Conservation (phyloP, 2,797 vertebrate genomes). For the Pempheris klunzingeri region DNA sequence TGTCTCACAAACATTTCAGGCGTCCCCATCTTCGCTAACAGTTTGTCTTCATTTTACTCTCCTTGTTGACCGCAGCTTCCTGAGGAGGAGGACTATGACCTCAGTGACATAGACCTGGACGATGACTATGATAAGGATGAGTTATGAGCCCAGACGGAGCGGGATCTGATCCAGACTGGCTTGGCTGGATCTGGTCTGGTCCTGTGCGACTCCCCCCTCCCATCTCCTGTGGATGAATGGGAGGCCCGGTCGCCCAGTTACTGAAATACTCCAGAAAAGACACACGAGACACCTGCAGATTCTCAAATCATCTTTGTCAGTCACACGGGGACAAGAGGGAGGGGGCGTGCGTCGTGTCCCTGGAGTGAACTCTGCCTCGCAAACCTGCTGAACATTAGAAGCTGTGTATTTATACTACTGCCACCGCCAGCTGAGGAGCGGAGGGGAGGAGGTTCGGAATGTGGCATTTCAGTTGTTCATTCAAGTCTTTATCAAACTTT, state of each 20-base stretch:
- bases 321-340: slow-evolving; percentile 36
- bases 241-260: slow-evolving; percentile 76
- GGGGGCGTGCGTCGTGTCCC: slow-evolving; percentile 31
- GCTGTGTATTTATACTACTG: slow-evolving; percentile 62
- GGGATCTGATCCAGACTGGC: slow-evolving; percentile 54
- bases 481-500: slow-evolving; percentile 35
- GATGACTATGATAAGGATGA: slow-evolving; percentile 91
- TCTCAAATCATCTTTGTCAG: slow-evolving; percentile 72
- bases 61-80: slow-evolving; percentile 87
- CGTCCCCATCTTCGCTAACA: background rate
- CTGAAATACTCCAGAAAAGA: slow-evolving; percentile 80
- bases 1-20: background rate
- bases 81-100: slow-evolving; percentile 94
- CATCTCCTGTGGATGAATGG: slow-evolving; percentile 86
- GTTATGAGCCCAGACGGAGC: slow-evolving; percentile 85
- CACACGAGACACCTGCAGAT: slow-evolving; percentile 69
- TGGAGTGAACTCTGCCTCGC: slow-evolving; percentile 62
- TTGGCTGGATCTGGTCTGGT: slow-evolving; percentile 51
- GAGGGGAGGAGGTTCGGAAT: slow-evolving; percentile 42
- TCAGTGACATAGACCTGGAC: slow-evolving; percentile 95
- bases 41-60: background rate
- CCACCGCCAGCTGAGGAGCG: slow-evolving; percentile 40
- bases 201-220: slow-evolving; percentile 68
- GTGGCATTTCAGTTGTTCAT: slow-evolving; percentile 48
- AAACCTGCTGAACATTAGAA: slow-evolving; percentile 65